These are phyloP conservation scores for Thomomys bottae DNA, from an alignment of 2,113 vertebrate genomes.

Conservation along the genomic window DNA sequence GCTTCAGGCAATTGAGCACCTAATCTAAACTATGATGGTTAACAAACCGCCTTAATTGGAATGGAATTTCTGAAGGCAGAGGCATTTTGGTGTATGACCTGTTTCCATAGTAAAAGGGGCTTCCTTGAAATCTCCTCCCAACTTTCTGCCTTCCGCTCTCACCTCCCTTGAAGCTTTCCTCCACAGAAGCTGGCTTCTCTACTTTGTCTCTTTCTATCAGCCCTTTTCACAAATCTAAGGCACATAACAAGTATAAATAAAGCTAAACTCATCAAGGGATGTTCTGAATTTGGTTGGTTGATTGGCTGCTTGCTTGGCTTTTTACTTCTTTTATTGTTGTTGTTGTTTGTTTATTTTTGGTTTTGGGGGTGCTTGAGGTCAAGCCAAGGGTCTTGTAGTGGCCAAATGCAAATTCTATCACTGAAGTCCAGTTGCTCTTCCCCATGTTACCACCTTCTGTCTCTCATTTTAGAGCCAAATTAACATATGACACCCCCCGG, in stretches of 20 bases:
- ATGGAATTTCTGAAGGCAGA: background rate
- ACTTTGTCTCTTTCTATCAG: background rate
- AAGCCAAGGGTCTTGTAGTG: background rate
- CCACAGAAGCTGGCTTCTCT: background rate
- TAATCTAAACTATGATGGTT: background rate
- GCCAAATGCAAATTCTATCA: background rate
- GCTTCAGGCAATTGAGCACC: background rate
- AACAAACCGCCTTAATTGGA: background rate
- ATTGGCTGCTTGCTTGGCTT: no score
- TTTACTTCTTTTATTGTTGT: no score
- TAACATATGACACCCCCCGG: background rate
- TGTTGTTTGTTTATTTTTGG: background rate
- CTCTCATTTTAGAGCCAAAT: background rate
- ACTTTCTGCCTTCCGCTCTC: background rate
- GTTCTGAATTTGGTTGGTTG: background rate
- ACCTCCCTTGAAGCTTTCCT: background rate
- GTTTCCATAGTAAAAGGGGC: background rate
- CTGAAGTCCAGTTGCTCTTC: no score
- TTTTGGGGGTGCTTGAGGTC: no score
- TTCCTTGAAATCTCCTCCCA: background rate
- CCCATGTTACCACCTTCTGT: background rate
- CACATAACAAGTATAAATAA: fast-evolving
- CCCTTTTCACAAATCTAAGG: background rate
- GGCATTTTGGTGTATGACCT: background rate
- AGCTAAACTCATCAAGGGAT: background rate